Conservation (phyloP, 2,888 invertebrate species). For the Epistrophe grossulariae region DNA sequence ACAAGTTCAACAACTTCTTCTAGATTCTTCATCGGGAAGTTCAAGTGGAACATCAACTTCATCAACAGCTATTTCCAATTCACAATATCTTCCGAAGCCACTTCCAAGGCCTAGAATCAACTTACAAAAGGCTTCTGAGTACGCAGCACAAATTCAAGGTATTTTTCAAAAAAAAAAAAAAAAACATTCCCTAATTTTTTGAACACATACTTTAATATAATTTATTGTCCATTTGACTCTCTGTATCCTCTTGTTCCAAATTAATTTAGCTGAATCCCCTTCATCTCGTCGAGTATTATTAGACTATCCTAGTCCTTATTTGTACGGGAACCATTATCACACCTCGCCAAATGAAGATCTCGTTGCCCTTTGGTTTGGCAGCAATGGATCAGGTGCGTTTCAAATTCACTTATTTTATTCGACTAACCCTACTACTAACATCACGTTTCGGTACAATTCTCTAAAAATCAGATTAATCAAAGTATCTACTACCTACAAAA, state of each 20-base stretch:
- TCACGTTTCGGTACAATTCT: background rate
- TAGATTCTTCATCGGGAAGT: slow-evolving; percentile 84
- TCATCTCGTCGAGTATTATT: slow-evolving; percentile 84
- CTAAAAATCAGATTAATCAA: background rate
- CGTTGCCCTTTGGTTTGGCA: slow-evolving; percentile 90
- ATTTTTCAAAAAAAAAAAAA: background rate
- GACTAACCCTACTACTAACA: slow-evolving; percentile 64
- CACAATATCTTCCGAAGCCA: slow-evolving; percentile 73
- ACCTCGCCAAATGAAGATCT: slow-evolving; percentile 89
- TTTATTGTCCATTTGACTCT: slow-evolving; percentile 18
- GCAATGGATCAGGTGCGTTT: slow-evolving; percentile 86
- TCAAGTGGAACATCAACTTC: slow-evolving; percentile 77
- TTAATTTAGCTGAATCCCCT: slow-evolving; percentile 82
- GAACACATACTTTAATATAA: background rate
- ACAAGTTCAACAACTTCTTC: slow-evolving; percentile 90
- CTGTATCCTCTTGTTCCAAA: slow-evolving; percentile 37
- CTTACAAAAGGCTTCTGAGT: slow-evolving; percentile 83
- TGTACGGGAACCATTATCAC: slow-evolving; percentile 84
- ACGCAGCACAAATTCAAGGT: slow-evolving; percentile 83
- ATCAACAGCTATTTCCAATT: slow-evolving; percentile 58
- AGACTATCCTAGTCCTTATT: slow-evolving; percentile 83
- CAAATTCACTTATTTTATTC: slow-evolving; percentile 26
- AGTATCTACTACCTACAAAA: too few relatives aligned
- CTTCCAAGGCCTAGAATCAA: slow-evolving; percentile 83
- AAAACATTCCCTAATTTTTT: background rate